These are phyloP conservation scores for Pedetes capensis DNA, from an alignment of 2,113 vertebrate genomes.

Conservation along the genomic window DNA sequence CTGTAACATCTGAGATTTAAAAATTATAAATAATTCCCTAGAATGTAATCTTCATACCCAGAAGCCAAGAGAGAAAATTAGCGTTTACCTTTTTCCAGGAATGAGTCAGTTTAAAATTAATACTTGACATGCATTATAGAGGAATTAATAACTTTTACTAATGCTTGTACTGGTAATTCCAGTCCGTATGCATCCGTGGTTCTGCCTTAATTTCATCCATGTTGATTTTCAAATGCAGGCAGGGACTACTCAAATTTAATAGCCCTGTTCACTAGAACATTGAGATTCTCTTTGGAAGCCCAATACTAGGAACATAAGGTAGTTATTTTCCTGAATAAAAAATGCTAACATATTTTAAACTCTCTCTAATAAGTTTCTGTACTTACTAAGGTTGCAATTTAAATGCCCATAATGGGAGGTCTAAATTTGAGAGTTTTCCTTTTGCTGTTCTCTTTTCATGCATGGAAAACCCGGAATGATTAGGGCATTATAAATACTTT, in stretches of 20 bases:
- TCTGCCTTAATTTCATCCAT: not conserved
- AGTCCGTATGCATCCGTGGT: not conserved
- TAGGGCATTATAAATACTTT: not conserved
- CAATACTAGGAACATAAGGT: not conserved
- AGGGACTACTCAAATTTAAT: not conserved
- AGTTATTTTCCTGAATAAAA: not conserved
- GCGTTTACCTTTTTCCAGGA: not conserved
- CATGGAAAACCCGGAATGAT: not conserved
- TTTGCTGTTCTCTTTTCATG: not conserved
- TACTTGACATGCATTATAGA: not conserved
- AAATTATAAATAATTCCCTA: slow-evolving; percentile 27
- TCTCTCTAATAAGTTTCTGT: not conserved
- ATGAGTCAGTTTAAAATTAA: not conserved
- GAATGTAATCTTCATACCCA: not conserved
- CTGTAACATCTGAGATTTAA: not conserved
- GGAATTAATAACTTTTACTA: slow-evolving; percentile 20
- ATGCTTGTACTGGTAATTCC: not conserved
- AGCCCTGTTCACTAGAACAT: not conserved
- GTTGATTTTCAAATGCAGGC: not conserved
- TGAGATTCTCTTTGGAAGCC: slow-evolving; percentile 25
- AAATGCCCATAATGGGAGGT: not conserved
- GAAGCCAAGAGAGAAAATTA: slow-evolving; percentile 36
- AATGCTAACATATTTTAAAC: not conserved
- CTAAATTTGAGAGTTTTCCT: not conserved
- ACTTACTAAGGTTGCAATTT: not conserved